phyloP scores from a whole-genome alignment of 2,888 invertebrate species.

The Cheiracanthium punctorium region DNA sequence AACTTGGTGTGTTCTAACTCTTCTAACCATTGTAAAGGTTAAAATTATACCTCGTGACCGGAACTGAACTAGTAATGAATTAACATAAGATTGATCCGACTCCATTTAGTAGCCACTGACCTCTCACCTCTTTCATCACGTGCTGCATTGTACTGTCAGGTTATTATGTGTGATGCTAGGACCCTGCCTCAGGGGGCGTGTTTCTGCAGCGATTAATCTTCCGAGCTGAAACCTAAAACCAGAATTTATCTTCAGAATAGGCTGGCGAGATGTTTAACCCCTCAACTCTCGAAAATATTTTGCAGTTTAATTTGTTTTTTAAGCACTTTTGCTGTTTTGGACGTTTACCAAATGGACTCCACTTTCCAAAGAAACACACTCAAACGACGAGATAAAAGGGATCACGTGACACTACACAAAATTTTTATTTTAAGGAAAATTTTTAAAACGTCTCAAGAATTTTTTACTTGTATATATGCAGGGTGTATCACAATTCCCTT shows the following conservation, averaged over 20 bases:
- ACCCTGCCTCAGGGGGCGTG: not conserved
- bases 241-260: not conserved
- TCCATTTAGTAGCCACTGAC: not conserved
- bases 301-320: no score
- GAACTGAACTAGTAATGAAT: conserved; percentile 8
- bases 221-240: not conserved
- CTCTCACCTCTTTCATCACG: not conserved
- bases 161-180: not conserved
- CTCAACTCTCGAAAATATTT: no score
- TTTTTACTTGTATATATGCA: no score
- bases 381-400: no score
- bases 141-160: not conserved
- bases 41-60: conserved; percentile 6
- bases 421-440: no score
- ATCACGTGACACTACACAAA: no score
- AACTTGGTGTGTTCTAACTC: not conserved
- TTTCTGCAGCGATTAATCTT: not conserved
- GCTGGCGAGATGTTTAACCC: no score
- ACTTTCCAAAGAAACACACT: no score
- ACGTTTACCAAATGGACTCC: no score
- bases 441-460: no score
- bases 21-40: not conserved
- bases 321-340: no score
- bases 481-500: no score
- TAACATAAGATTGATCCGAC: not conserved